Percentiles rank a stretch among this genome's conserved stretches.
Conservation (phyloP, 2,113 vertebrate genomes). For the Bubo scandiacus region DNA sequence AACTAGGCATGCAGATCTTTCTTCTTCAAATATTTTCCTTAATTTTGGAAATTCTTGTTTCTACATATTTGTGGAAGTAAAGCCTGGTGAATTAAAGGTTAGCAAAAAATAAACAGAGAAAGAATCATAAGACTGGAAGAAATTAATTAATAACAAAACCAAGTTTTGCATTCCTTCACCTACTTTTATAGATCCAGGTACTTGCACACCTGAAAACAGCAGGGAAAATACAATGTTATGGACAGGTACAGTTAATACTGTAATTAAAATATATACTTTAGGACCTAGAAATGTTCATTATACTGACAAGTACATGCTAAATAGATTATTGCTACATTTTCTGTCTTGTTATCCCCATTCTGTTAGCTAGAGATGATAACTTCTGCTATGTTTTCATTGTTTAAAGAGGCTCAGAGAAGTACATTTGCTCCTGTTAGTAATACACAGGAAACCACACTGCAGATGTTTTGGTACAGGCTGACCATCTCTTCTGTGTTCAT, state of each 20-base stretch:
- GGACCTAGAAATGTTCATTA: neutral
- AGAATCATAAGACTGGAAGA: neutral
- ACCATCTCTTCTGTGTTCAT: neutral
- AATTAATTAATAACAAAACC: neutral
- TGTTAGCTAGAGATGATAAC: neutral
- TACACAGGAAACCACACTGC: neutral
- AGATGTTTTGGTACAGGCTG: neutral
- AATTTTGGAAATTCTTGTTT: neutral
- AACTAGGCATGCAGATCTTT: neutral
- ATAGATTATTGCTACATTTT: neutral
- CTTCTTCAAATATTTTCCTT: neutral
- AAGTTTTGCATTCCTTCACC: neutral
- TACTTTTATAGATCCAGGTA: neutral
- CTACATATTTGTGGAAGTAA: neutral
- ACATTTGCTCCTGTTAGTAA: neutral
- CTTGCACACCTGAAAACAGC: neutral
- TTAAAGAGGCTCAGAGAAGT: neutral
- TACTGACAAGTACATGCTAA: neutral
- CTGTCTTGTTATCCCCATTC: neutral
- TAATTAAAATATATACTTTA: neutral
- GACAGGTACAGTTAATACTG: neutral
- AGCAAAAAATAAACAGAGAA: neutral
- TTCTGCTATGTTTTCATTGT: neutral
- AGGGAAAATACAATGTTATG: neutral
- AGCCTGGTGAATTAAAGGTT: neutral